phyloP scores from a whole-genome alignment of 2,888 invertebrate genomes.

The Agelastica alni region DNA sequence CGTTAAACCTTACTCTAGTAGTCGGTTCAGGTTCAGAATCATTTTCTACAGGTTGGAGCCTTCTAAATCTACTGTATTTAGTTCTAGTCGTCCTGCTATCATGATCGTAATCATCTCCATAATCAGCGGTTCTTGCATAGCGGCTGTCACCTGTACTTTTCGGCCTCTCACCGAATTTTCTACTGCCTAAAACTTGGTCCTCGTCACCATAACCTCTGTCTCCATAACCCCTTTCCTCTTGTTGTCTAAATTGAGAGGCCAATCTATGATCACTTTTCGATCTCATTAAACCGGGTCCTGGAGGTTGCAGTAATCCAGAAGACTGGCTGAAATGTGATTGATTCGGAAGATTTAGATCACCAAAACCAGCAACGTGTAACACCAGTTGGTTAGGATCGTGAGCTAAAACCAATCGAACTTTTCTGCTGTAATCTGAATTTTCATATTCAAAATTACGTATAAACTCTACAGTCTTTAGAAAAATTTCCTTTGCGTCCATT shows the following conservation, averaged over 20 bases:
- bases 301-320: constrained; percentile 63
- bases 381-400: constrained; percentile 92
- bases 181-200: constrained; percentile 72
- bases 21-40: constrained; percentile 75
- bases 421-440: constrained; percentile 83
- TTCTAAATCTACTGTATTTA: constrained; percentile 66
- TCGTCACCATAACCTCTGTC: constrained; percentile 63
- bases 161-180: constrained; percentile 77
- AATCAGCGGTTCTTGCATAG: constrained; percentile 61
- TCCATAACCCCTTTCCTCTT: constrained; percentile 63
- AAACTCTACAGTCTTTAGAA: constrained; percentile 94
- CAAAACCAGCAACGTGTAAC: constrained; percentile 84
- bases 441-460: constrained; percentile 94
- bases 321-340: constrained; percentile 56
- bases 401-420: constrained; percentile 83
- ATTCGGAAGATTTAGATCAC: constrained; percentile 82
- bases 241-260: constrained; percentile 85
- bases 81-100: constrained; percentile 67
- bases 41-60: constrained; percentile 65
- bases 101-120: constrained; percentile 70
- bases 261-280: constrained; percentile 93
- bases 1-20: constrained; percentile 69
- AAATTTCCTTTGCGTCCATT: constrained; percentile 95
- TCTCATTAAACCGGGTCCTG: constrained; percentile 79
- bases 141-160: constrained; percentile 48